Conservation (phyloP, 1,140 invertebrate genomes). For the Drosophila willistoni region DNA sequence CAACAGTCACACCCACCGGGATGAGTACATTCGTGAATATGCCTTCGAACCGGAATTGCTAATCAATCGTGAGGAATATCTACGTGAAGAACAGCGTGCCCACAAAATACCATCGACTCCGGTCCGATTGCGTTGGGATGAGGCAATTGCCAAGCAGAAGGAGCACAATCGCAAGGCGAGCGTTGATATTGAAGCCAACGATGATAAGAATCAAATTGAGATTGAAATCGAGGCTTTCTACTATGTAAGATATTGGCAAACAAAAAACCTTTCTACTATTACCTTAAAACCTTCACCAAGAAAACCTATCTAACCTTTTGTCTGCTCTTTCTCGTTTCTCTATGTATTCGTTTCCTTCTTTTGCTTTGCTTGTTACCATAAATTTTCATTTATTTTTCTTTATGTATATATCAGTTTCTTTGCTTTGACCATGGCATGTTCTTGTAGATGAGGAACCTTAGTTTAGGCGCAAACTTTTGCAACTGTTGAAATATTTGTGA, state of each 20-base stretch:
- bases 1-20: slow-evolving; percentile 69
- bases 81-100: slow-evolving; percentile 64
- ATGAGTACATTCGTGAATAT: slow-evolving; percentile 82
- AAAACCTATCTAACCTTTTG: too few relatives aligned
- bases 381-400: not conserved
- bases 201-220: slow-evolving; percentile 79
- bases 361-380: not conserved
- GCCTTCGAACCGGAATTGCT: slow-evolving; percentile 82
- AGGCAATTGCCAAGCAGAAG: slow-evolving; percentile 75
- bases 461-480: not conserved
- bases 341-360: slow-evolving; percentile 1
- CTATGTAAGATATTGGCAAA: slow-evolving; percentile 68
- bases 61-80: slow-evolving; percentile 79
- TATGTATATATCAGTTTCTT: not conserved
- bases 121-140: slow-evolving; percentile 71
- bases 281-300: too few relatives aligned
- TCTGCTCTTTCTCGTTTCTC: too few relatives aligned
- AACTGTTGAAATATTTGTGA: not conserved
- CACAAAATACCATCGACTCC: slow-evolving; percentile 58
- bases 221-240: slow-evolving; percentile 82
- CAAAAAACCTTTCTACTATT: not conserved
- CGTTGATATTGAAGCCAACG: slow-evolving; percentile 49
- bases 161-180: slow-evolving; percentile 56
- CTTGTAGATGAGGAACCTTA: not conserved
- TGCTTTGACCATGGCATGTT: not conserved